Percentiles rank a stretch among this genome's conserved stretches.
Conservation (phyloP, 1,140 invertebrate species). For the Penaeus vannamei region DNA sequence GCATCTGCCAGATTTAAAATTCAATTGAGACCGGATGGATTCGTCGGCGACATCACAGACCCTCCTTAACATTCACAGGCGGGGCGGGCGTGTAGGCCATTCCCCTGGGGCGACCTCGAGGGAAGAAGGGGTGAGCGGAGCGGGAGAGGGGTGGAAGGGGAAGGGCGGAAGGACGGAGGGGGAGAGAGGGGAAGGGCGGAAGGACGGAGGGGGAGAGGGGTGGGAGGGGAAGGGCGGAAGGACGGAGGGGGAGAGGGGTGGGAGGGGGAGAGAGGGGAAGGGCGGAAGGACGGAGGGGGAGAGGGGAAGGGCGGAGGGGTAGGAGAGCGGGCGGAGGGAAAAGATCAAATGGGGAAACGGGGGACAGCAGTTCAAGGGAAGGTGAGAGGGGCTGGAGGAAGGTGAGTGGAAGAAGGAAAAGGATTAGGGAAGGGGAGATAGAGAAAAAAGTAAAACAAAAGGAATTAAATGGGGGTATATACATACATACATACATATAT, state of each 20-base stretch:
- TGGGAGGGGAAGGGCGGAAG: neutral
- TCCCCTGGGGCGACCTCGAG: neutral
- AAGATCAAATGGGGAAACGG: too few relatives aligned
- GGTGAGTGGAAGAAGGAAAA: neutral
- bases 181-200: neutral
- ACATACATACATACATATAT: too few relatives aligned
- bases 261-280: neutral
- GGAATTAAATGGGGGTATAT: neutral
- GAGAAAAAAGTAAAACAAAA: neutral
- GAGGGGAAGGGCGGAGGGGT: neutral
- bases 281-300: neutral
- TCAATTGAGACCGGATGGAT: slow-evolving; percentile 4
- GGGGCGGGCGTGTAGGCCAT: too few relatives aligned
- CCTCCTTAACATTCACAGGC: too few relatives aligned
- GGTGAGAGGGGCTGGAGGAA: neutral
- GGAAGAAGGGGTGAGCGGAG: neutral
- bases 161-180: neutral
- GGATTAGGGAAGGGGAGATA: neutral
- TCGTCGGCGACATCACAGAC: slow-evolving; percentile 3
- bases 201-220: neutral
- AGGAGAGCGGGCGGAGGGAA: neutral
- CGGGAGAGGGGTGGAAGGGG: neutral
- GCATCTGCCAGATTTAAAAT: slow-evolving; percentile 36
- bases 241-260: neutral
- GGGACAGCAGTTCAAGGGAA: neutral